Evolutionary conservation across 2,113 vertebrate genomes (phyloP), one percentile per base, ranked within the genome.

Genomic region (Paraplagusia blochii): DNA sequence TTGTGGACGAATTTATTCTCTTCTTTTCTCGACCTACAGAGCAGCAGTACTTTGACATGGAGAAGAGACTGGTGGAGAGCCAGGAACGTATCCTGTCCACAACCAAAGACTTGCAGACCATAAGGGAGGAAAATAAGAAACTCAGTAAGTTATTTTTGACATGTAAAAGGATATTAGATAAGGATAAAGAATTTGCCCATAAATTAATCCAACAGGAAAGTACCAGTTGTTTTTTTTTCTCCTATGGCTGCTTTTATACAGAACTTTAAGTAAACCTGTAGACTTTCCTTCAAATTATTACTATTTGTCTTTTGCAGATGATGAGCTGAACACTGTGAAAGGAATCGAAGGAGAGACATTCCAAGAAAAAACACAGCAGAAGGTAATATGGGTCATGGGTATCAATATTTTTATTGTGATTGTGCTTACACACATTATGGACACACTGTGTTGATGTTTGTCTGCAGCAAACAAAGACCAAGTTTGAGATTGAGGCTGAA

Each of bases 31-130:
- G 13, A n/a, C 45, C 74, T 84, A 52, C 87, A 95, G 96, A 99
- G 29, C 95, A 98, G 82, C 96, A 98, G 16, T 95, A 95, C 56
- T 98, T 97, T 76, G 95, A 97, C 69, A 90, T 96, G 55, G 96
- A 97, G 54, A 99, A 94, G 69, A 91, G 93, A 19, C 85, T 96
- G n/a, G 82, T 86, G 1, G 95, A 98, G 55, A 92, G 92, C 81
- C 94, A 95, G 76, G 95, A 98, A 42, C 94, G 94, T 47, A 90
- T 95, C 53, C 79, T 97, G 53, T 88, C 88, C 16, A 90, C 94
- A 77, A 93, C 94, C 7, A 93, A 87, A 56, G 94, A 97, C 18
- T 88, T 93, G 73, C 93, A 95, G 17, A 89, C 64, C 22, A 69
- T 97, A 2, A 88, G 89, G 9, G 91, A 94, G 56, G 92, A 98